Conservation (phyloP, 37 sponge, comb jelly and placozoan genomes). For the Tethya wilhelma region DNA sequence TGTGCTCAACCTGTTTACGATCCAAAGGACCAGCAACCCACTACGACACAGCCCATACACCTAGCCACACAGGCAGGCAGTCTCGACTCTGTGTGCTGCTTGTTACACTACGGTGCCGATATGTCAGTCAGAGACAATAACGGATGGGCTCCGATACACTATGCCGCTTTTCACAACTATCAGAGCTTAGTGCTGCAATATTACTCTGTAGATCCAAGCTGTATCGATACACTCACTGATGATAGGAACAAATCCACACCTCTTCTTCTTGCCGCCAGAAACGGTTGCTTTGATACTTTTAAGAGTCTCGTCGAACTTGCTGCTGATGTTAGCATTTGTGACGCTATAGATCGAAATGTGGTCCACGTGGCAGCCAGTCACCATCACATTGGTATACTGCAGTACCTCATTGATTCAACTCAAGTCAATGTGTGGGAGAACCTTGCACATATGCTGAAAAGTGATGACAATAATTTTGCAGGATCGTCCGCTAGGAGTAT, state of each 20-base stretch:
- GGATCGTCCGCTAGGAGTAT: slow-evolving; percentile 61
- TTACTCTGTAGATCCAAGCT: slow-evolving; percentile 7
- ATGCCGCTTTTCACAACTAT: slow-evolving; percentile 84
- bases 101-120: slow-evolving; percentile 61
- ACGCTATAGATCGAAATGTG: slow-evolving; percentile 15
- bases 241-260: slow-evolving; percentile 52
- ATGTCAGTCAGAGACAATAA: slow-evolving; percentile 26
- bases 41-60: slow-evolving; percentile 51
- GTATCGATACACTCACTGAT: slow-evolving; percentile 41
- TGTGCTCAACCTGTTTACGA: slow-evolving; percentile 15
- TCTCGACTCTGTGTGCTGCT: slow-evolving; percentile 62
- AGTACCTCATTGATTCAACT: slow-evolving; percentile 49
- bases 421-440: slow-evolving; percentile 48
- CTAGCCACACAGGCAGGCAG: slow-evolving; percentile 69
- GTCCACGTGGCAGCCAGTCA: slow-evolving; percentile 61
- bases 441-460: slow-evolving; percentile 69
- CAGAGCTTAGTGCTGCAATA: slow-evolving; percentile 43
- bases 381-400: slow-evolving; percentile 63
- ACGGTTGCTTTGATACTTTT: slow-evolving; percentile 82
- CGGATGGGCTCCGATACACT: slow-evolving; percentile 85
- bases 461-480: slow-evolving; percentile 18
- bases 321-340: slow-evolving; percentile 44
- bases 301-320: slow-evolving; percentile 64
- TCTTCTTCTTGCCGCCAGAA: slow-evolving; percentile 66
- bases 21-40: background rate